Base-by-base conservation (phyloP, 2,113 vertebrate species). In the Oreochromis aureus region DNA sequence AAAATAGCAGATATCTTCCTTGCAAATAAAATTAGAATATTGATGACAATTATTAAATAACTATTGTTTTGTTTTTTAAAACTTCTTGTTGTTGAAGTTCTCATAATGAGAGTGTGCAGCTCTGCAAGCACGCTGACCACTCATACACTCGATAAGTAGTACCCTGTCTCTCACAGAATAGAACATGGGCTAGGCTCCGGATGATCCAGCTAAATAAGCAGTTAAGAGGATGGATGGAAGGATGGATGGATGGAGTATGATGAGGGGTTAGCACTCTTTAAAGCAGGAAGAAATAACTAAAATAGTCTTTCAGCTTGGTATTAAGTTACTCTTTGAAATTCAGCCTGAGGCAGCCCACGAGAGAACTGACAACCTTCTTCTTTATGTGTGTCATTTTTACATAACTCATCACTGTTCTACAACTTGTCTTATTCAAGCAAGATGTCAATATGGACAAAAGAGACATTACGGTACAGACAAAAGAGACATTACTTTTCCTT, bases 281-380 rank as follows among this genome's bases (percentile, higher is more conserved):
- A 84, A 9, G 51, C 58, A 59, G 12, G 5, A 61, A 41, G 16
- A 22, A n/a, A 76, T 54, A 24, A 80, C 59, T 32, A 34, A 32
- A 79, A 85, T 36, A 16, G 34, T 18, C 76, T 81, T 86, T 36
- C 44, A 78, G 36, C 39, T 81, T 16, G 13, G 41, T 85, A 34
- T 41, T 71, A 87, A 84, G 63, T 18, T 80, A 84, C 66, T 84
- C 78, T 78, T 80, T 66, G 12, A 84, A 69, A 79, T 82, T 34
- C 24, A 80, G 69, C 82, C 82, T 13, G 36, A 56, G 84, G 81
- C 80, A 55, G 56, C 16, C 39, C 69, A 30, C 48, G n/a, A 51
- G 32, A 66, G 69, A 69, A 63, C 61, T 56, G 63, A 81, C 59
- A 88, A 55, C 30, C 48, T 27, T 73, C 46, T 84, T 71, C 41